A percentile compares a stretch with the other conserved stretches of the same genome.
These are phyloP conservation scores for Myotis planiceps DNA, from an alignment of 2,797 vertebrate species.

Conservation along the genomic window DNA sequence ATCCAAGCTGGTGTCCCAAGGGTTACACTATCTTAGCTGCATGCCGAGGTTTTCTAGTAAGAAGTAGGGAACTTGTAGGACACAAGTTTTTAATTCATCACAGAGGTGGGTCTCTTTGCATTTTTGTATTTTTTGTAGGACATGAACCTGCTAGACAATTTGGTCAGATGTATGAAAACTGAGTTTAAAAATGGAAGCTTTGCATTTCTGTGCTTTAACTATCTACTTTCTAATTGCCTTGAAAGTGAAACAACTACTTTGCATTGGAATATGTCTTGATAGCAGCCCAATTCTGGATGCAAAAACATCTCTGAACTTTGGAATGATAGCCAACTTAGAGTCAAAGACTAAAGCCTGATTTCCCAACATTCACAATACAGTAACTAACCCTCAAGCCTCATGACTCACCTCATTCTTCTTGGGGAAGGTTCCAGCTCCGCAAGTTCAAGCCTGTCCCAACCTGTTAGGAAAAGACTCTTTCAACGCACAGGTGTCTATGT, in stretches of 20 bases:
- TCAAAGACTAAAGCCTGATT: slow-evolving; percentile 58
- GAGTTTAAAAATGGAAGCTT: background rate
- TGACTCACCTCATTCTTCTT: slow-evolving; percentile 63
- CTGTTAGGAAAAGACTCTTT: slow-evolving; percentile 40
- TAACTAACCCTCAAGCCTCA: slow-evolving; percentile 36
- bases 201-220: slow-evolving; percentile 54
- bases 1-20: background rate
- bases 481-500: slow-evolving; percentile 56
- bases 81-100: background rate
- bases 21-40: background rate
- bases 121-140: slow-evolving; percentile 8
- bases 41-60: background rate
- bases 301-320: slow-evolving; percentile 42
- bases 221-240: slow-evolving; percentile 44
- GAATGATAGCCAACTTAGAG: slow-evolving; percentile 22
- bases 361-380: slow-evolving; percentile 31
- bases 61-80: background rate
- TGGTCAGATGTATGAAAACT: slow-evolving; percentile 57
- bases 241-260: slow-evolving; percentile 59
- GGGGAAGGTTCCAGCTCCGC: slow-evolving; percentile 40
- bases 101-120: slow-evolving; percentile 1
- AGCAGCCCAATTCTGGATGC: slow-evolving; percentile 23
- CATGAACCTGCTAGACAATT: slow-evolving; percentile 38
- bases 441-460: slow-evolving; percentile 57
- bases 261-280: background rate